Evolutionary conservation across 2,888 invertebrate genomes (phyloP).

Genomic region (Cerastis leucographa): DNA sequence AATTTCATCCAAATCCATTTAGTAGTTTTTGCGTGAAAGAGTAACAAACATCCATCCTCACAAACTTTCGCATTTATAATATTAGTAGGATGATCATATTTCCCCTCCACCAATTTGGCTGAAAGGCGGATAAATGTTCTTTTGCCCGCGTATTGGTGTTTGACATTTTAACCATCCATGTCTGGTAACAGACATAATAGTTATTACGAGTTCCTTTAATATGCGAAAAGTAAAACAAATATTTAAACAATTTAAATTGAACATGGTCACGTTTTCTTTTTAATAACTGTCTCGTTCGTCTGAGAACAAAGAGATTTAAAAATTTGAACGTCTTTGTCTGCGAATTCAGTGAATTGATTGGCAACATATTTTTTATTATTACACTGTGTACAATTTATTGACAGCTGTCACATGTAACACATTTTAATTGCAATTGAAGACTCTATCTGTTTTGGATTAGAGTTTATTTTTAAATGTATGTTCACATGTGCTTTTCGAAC

Average conservation of each 20-base stretch:
- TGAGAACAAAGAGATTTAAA: too few species aligned
- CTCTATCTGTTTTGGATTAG: background rate
- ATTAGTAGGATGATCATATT: background rate
- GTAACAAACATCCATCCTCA: too few species aligned
- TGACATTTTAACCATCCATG: background rate
- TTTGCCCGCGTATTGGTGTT: background rate
- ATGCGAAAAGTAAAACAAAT: conserved; percentile 1
- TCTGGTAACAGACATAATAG: conserved; percentile 21
- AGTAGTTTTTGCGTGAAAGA: too few species aligned
- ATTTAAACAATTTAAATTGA: conserved; percentile 11
- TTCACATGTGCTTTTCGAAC: background rate
- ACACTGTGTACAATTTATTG: conserved; percentile 1
- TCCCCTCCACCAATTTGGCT: background rate
- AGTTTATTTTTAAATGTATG: conserved; percentile 2
- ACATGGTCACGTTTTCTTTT: conserved; percentile 8
- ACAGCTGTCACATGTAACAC: conserved; percentile 16
- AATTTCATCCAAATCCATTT: too few species aligned
- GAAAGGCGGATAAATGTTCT: background rate
- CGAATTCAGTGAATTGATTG: conserved; percentile 10
- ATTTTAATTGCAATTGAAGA: background rate
- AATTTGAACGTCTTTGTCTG: too few species aligned
- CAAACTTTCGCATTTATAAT: too few species aligned
- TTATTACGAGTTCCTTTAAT: background rate
- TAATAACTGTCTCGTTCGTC: conserved; percentile 17
- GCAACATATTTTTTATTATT: background rate